phyloP scores from a whole-genome alignment of 2,797 vertebrate genomes.

The Telmatherina bonti region DNA sequence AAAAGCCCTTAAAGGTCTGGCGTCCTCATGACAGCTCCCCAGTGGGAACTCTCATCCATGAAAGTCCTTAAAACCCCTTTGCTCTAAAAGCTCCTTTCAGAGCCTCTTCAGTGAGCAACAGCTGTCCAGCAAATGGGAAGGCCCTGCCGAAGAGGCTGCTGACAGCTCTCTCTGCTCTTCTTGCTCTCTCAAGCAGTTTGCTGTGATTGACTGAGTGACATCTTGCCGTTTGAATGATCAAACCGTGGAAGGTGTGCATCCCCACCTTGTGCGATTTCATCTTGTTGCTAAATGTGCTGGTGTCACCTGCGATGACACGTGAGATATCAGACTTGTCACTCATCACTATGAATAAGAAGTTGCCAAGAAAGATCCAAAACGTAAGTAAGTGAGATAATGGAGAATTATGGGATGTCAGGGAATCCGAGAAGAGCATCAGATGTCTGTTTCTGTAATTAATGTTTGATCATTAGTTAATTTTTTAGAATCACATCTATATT shows the following conservation, averaged over 20 bases:
- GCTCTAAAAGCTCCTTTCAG: slow-evolving; percentile 7
- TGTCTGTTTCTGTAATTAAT: not conserved
- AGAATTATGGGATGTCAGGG: not conserved
- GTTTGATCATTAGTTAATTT: not conserved
- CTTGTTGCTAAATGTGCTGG: not conserved
- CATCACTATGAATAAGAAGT: not conserved
- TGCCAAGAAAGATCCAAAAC: not conserved
- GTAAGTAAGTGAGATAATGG: not conserved
- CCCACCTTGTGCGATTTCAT: not conserved
- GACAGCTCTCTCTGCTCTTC: slow-evolving; percentile 1
- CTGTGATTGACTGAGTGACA: slow-evolving; percentile 2
- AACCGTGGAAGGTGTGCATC: not conserved
- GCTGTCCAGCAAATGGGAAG: slow-evolving; percentile 7
- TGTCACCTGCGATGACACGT: not conserved
- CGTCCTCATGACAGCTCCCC: not conserved
- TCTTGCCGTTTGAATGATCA: not conserved
- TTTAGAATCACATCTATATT: not conserved
- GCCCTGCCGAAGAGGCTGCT: not conserved
- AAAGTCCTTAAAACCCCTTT: not conserved
- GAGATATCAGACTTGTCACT: not conserved
- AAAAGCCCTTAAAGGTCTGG: not conserved
- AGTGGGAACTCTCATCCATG: not conserved
- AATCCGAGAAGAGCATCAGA: not conserved
- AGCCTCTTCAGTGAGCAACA: slow-evolving; percentile 10
- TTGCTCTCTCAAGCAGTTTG: not conserved